A percentile compares a stretch with the other conserved stretches of the same genome.
Evolutionary conservation across 2,113 vertebrate genomes (phyloP).

Genomic region (Ciconia boyciana): DNA sequence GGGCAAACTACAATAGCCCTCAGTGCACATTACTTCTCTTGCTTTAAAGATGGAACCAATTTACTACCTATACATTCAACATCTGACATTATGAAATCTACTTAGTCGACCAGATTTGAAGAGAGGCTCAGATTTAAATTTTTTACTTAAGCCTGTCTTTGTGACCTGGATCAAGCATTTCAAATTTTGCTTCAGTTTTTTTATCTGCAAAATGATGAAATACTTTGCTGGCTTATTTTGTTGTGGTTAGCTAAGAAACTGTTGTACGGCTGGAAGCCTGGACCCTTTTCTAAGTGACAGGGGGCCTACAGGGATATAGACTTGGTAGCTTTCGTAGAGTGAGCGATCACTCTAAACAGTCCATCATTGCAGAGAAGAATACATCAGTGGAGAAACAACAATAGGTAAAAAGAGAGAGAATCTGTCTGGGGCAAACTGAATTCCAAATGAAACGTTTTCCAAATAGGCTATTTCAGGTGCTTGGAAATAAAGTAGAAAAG

Average conservation of each 20-base stretch:
- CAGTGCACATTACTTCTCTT: background rate
- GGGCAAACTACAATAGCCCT: background rate
- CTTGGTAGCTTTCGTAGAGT: background rate
- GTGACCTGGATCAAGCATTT: background rate
- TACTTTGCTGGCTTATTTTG: background rate
- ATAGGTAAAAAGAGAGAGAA: background rate
- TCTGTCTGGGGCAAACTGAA: background rate
- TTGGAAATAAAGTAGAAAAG: background rate
- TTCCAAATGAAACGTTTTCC: background rate
- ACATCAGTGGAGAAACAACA: fast-evolving
- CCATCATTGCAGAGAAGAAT: background rate
- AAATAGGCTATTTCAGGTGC: background rate
- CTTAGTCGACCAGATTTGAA: background rate
- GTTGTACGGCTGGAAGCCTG: background rate
- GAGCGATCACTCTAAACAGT: background rate
- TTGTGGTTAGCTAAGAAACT: background rate
- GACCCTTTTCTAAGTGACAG: background rate
- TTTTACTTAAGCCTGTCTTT: background rate
- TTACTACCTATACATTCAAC: background rate
- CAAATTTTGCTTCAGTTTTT: background rate
- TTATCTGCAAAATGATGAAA: background rate
- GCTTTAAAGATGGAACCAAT: background rate
- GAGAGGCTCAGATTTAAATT: background rate
- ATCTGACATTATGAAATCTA: background rate
- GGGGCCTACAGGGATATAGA: background rate